Conservation (phyloP, 2,113 vertebrate species). For the Centropristis striata region DNA sequence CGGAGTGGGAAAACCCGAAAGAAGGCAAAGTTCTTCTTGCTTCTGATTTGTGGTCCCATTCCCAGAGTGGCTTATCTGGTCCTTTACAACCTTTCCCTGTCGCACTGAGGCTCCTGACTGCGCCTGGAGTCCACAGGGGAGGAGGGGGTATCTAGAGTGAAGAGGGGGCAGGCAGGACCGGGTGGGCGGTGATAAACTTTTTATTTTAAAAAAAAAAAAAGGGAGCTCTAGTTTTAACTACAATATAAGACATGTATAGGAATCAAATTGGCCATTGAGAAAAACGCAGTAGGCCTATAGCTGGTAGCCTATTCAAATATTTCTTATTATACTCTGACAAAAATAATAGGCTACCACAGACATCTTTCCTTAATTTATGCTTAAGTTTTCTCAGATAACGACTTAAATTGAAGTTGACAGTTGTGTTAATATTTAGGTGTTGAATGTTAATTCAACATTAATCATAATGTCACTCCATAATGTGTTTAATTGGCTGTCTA, state of each 20-base stretch:
- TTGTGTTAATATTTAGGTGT: background rate
- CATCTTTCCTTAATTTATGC: constrained; percentile 1
- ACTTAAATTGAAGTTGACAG: constrained; percentile 18
- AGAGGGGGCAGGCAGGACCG: constrained; percentile 38
- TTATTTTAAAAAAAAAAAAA: constrained; percentile 25
- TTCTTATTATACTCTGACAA: background rate
- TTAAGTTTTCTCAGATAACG: background rate
- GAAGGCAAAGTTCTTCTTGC: constrained; percentile 63
- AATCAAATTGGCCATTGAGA: background rate
- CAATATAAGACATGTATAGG: too few species aligned
- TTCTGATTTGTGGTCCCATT: constrained; percentile 73
- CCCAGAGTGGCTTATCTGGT: constrained; percentile 57
- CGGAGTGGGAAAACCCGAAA: constrained; percentile 56
- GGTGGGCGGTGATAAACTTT: constrained; percentile 66
- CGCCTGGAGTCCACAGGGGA: constrained; percentile 40
- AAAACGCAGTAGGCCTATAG: background rate
- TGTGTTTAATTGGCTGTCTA: constrained; percentile 44
- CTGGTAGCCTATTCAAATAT: background rate
- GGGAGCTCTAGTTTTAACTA: background rate
- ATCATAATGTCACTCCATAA: constrained; percentile 22
- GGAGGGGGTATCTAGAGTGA: constrained; percentile 41
- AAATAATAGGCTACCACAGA: background rate
- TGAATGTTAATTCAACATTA: constrained; percentile 5
- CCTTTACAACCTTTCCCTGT: constrained; percentile 43
- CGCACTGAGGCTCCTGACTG: constrained; percentile 57